A percentile compares a stretch with the other conserved stretches of the same genome.
These are phyloP conservation scores for Myotis findleyi DNA, from an alignment of 2,797 vertebrate species.

Conservation along the genomic window DNA sequence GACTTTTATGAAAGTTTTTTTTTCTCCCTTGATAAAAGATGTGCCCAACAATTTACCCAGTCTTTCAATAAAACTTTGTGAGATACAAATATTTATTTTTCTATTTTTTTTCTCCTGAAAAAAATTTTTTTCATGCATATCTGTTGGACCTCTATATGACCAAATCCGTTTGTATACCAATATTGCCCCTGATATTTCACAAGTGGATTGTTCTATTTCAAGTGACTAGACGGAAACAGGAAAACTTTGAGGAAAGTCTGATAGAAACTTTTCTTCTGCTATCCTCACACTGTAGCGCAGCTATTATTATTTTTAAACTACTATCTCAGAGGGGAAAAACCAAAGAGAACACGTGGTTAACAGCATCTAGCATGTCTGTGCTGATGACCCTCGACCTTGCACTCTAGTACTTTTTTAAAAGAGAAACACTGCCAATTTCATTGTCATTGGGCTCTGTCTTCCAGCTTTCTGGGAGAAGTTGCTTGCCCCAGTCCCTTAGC, in stretches of 20 bases:
- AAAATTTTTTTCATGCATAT: slow-evolving; percentile 9
- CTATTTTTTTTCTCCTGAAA: background rate
- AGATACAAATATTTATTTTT: slow-evolving; percentile 30
- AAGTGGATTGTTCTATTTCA: slow-evolving; percentile 56
- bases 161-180: background rate
- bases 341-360: slow-evolving; percentile 40
- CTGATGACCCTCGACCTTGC: background rate
- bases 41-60: background rate
- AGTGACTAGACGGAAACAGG: slow-evolving; percentile 61
- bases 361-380: background rate
- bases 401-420: background rate
- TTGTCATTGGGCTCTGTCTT: background rate
- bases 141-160: background rate
- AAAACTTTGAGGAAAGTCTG: slow-evolving; percentile 63
- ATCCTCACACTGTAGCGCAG: background rate
- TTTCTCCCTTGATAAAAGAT: background rate
- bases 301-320: slow-evolving; percentile 54
- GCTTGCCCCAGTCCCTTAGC: background rate
- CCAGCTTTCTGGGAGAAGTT: slow-evolving; percentile 13
- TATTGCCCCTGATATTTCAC: slow-evolving; percentile 43
- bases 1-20: background rate
- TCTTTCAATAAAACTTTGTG: slow-evolving; percentile 14
- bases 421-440: background rate
- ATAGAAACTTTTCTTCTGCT: slow-evolving; percentile 53
- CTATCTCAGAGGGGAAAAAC: background rate